A percentile compares a stretch with the other conserved stretches of the same genome.
Conservation (phyloP, 2,113 vertebrate species). For the Crocuta crocuta region DNA sequence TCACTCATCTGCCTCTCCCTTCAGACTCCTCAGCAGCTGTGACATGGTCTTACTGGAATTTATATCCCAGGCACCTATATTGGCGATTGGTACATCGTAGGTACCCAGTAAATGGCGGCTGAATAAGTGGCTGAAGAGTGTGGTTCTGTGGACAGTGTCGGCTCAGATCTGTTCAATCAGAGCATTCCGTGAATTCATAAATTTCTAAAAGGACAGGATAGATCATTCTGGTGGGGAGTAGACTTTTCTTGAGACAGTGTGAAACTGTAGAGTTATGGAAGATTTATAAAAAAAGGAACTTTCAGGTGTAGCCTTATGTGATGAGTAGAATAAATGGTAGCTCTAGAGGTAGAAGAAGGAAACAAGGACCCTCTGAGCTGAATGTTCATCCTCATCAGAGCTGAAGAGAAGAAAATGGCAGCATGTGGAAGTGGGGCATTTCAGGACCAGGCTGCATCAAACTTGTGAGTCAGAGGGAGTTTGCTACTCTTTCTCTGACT, state of each 20-base stretch:
- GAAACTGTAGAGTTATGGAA: background rate
- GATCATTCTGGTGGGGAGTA: background rate
- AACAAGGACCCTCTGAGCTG: background rate
- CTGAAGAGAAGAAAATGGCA: background rate
- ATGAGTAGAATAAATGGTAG: background rate
- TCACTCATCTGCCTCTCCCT: background rate
- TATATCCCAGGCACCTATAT: background rate
- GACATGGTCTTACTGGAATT: background rate
- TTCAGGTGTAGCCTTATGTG: background rate
- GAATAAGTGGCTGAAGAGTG: background rate
- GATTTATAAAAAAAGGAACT: background rate
- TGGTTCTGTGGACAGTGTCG: background rate
- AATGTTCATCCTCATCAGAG: background rate
- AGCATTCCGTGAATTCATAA: background rate
- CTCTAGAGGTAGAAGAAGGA: background rate
- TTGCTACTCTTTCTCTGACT: background rate
- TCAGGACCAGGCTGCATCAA: background rate
- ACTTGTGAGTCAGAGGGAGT: background rate
- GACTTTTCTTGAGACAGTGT: background rate
- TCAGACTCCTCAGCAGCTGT: background rate
- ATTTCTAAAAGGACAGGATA: background rate
- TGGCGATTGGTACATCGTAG: background rate
- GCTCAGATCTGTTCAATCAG: background rate
- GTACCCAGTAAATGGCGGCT: background rate
- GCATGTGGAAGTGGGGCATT: background rate